phyloP scores from a whole-genome alignment of 2,797 vertebrate genomes.

The Moxostoma hubbsi region DNA sequence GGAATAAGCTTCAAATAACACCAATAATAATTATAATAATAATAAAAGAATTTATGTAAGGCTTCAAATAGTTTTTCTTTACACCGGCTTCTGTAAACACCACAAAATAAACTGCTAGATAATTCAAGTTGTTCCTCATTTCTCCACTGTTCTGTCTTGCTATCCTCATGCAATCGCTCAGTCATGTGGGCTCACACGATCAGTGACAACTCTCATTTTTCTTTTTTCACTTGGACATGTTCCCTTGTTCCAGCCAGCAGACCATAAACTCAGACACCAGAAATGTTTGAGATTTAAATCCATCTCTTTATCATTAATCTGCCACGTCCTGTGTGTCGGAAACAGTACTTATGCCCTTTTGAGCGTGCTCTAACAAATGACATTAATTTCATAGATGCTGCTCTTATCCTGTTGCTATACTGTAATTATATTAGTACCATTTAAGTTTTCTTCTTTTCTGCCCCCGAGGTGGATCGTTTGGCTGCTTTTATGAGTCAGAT shows the following conservation, averaged over 20 bases:
- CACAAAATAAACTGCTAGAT: no score
- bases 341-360: slow-evolving; percentile 56
- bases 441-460: slow-evolving; percentile 71
- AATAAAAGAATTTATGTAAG: background rate
- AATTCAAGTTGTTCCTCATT: background rate
- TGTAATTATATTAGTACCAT: slow-evolving; percentile 78
- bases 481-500: slow-evolving; percentile 69
- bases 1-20: background rate
- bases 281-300: slow-evolving; percentile 75
- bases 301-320: slow-evolving; percentile 71
- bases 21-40: background rate
- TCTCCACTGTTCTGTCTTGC: slow-evolving; percentile 7
- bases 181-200: background rate
- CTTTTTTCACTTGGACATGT: slow-evolving; percentile 8
- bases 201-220: background rate
- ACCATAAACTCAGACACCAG: slow-evolving; percentile 61
- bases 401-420: slow-evolving; percentile 73
- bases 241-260: slow-evolving; percentile 45
- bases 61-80: background rate
- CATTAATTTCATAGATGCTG: slow-evolving; percentile 76
- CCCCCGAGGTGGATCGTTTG: slow-evolving; percentile 61
- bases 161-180: background rate
- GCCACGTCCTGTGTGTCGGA: slow-evolving; percentile 75
- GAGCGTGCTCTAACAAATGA: slow-evolving; percentile 75
- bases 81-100: no score